Base-by-base conservation (phyloP, 2,888 invertebrate species). In the Philereme vetulata region DNA sequence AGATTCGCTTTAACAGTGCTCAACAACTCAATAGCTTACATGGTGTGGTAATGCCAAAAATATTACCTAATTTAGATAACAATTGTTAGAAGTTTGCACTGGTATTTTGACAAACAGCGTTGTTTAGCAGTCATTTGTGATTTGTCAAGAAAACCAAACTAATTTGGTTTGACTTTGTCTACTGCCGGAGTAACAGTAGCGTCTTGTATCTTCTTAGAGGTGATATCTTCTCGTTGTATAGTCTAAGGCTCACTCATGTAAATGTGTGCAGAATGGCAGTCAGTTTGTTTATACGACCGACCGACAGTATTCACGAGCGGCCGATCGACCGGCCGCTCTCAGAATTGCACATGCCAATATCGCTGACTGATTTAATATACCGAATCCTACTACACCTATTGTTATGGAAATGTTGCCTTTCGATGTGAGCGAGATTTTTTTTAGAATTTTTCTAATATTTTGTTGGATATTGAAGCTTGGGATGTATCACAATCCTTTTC, bases 321-420 rank as follows among this genome's bases (percentile, higher is more conserved):
- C 51, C 43, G 51, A 33, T 11, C 58, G 33, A 1, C 44, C 10
- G 43, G 32, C 33, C 54, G 43, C 34, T 10, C 51, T 51, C 56
- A 59, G 65, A 64, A 70, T 64, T 62, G 62, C 72, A 67, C 65
- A 60, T 49, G 64, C 63, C 66, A 66, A 70, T 67, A 67, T 65
- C 64, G 62, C 64, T 65, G 62, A 65, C 64, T 72, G 68, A 72
- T 72, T 71, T 66, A 72, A 71, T 70, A 70, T 59, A 65, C 64
- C 48, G 54, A 52, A 61, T 60, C 64, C 58, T 2, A 21, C 21
- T 21, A 21, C 55, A 51, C 60, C 52, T 55, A 61, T 61, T 64
- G 64, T 66, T 66, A 66, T 64, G 66, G 56, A 58, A 65, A 66
- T 64, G 53, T 48, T 32, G 56, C 50, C 57, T 53, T 44, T 54